phyloP scores from a whole-genome alignment of 2,113 vertebrate species.

The Tetraodon nigroviridis region DNA sequence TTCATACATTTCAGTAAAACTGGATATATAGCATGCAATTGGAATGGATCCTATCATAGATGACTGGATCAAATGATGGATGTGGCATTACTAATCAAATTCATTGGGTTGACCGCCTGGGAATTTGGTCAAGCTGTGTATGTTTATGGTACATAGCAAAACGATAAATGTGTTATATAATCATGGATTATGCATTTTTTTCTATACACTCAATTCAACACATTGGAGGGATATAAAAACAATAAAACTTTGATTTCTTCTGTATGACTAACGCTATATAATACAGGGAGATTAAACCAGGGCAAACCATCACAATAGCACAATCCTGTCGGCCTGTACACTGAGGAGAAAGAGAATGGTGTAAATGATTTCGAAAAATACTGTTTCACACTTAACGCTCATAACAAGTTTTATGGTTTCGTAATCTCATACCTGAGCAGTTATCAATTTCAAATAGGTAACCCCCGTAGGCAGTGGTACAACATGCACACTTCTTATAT shows the following conservation, averaged over 20 bases:
- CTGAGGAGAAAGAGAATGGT: not conserved
- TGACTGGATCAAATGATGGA: constrained; percentile 55
- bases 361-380: not conserved
- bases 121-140: constrained; percentile 31
- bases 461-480: no score
- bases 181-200: constrained; percentile 21
- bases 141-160: constrained; percentile 29
- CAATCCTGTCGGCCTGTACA: not conserved
- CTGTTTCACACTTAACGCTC: not conserved
- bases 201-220: constrained; percentile 6
- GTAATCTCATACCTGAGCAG: not conserved
- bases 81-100: constrained; percentile 62
- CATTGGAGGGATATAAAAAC: not conserved
- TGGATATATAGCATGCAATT: constrained; percentile 41
- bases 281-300: constrained; percentile 51
- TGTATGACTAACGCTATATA: no score
- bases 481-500: no score
- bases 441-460: no score
- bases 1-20: constrained; percentile 51
- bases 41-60: constrained; percentile 38
- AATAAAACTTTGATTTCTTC: not conserved
- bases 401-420: not conserved
- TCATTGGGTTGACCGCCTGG: constrained; percentile 49
- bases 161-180: constrained; percentile 15
- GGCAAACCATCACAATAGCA: constrained; percentile 46